These are phyloP conservation scores for Diadegma fenestrale DNA, from an alignment of 2,888 invertebrate genomes.

Conservation along the genomic window DNA sequence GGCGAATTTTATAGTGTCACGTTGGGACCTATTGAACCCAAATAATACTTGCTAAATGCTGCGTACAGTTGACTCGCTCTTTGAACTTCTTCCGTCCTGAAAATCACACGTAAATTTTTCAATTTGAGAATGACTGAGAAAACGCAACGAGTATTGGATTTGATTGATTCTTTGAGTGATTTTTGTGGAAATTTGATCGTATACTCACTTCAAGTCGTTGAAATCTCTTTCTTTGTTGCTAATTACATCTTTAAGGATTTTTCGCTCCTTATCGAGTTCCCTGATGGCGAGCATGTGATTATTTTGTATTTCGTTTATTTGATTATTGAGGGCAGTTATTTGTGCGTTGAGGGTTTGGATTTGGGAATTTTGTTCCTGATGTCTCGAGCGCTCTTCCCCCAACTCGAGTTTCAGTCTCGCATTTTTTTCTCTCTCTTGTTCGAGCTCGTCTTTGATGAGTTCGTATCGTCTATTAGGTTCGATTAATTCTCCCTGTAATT, in stretches of 20 bases:
- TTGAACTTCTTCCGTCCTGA: constrained; percentile 81
- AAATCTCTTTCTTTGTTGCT: constrained; percentile 77
- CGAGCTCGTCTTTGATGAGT: constrained; percentile 77
- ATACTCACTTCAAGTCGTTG: constrained; percentile 77
- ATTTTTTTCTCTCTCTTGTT: constrained; percentile 76
- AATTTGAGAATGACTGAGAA: not conserved
- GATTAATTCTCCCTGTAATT: constrained; percentile 78
- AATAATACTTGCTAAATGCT: constrained; percentile 80
- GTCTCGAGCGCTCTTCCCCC: constrained; percentile 73
- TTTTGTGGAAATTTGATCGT: not conserved
- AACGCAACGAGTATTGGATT: too few species aligned
- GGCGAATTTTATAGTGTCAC: constrained; percentile 52
- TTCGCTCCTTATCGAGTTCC: constrained; percentile 77
- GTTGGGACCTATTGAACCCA: constrained; percentile 77
- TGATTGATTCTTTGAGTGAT: too few species aligned
- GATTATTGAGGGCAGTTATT: constrained; percentile 75
- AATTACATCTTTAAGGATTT: constrained; percentile 75
- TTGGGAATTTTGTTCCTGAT: constrained; percentile 77
- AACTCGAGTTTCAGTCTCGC: constrained; percentile 77
- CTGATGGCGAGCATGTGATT: constrained; percentile 75
- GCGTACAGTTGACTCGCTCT: constrained; percentile 80
- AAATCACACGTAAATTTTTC: constrained; percentile 49
- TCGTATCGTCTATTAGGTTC: constrained; percentile 80
- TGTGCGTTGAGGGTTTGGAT: constrained; percentile 77
- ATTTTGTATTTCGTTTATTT: constrained; percentile 77